phyloP scores from a whole-genome alignment of 2,888 invertebrate species.

The Eucera pruinosa region DNA sequence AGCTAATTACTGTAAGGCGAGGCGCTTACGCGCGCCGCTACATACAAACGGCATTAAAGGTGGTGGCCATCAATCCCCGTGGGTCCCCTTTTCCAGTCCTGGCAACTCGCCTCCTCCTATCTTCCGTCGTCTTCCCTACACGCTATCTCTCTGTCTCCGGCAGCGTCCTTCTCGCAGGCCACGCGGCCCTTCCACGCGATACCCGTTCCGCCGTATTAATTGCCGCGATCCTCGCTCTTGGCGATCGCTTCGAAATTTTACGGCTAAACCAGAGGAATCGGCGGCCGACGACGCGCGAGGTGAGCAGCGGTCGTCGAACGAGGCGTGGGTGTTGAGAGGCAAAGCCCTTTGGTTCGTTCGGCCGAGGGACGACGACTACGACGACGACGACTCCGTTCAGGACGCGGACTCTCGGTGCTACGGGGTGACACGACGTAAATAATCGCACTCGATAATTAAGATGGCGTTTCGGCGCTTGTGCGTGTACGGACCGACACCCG shows the following conservation, averaged over 20 bases:
- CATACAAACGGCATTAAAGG: slow-evolving; percentile 84
- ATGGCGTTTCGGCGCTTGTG: slow-evolving; percentile 69
- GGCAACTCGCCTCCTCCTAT: slow-evolving; percentile 59
- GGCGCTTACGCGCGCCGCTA: slow-evolving; percentile 83
- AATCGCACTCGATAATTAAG: slow-evolving; percentile 77
- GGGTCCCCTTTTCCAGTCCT: slow-evolving; percentile 71
- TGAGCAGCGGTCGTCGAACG: background rate
- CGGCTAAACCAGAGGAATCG: background rate
- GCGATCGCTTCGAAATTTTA: slow-evolving; percentile 36
- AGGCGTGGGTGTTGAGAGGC: slow-evolving; percentile 28
- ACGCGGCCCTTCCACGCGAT: slow-evolving; percentile 65
- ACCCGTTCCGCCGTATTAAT: slow-evolving; percentile 71
- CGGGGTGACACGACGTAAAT: slow-evolving; percentile 68
- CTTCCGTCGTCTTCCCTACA: slow-evolving; percentile 52
- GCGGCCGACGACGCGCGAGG: background rate
- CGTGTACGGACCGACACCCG: slow-evolving; percentile 74
- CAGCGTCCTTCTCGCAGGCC: slow-evolving; percentile 43
- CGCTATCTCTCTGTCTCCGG: slow-evolving; percentile 43
- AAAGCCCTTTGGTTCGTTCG: too few relatives aligned
- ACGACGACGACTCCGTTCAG: too few relatives aligned
- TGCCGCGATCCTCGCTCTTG: slow-evolving; percentile 58
- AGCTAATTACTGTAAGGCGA: slow-evolving; percentile 84
- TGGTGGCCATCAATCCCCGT: slow-evolving; percentile 82
- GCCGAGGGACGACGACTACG: background rate
- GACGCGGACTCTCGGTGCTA: too few relatives aligned